These are phyloP conservation scores for Xyrauchen texanus DNA, from an alignment of 2,113 vertebrate genomes.

Conservation along the genomic window DNA sequence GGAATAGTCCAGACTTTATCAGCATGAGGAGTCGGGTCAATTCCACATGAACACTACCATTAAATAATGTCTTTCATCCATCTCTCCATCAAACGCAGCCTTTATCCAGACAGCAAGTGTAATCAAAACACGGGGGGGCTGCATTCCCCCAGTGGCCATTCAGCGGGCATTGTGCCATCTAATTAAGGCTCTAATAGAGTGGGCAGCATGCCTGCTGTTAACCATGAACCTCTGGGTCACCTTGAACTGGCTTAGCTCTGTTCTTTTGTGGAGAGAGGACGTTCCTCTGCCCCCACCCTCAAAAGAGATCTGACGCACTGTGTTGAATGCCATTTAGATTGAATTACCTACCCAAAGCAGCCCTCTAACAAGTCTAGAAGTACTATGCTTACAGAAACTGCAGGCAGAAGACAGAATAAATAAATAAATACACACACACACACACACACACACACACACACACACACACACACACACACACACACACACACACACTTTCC, in stretches of 20 bases:
- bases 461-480: too few species aligned
- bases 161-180: slow-evolving; percentile 51
- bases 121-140: slow-evolving; percentile 49
- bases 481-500: too few species aligned
- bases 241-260: slow-evolving; percentile 16
- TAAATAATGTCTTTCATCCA: slow-evolving; percentile 45
- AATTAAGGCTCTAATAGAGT: slow-evolving; percentile 58
- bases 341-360: too few species aligned
- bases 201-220: slow-evolving; percentile 54
- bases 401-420: neutral
- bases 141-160: slow-evolving; percentile 31
- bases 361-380: neutral
- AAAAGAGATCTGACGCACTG: neutral
- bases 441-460: neutral
- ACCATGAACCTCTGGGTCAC: slow-evolving; percentile 28
- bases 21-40: slow-evolving; percentile 41
- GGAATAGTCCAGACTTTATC: slow-evolving; percentile 34
- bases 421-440: too few species aligned
- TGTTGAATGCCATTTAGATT: too few species aligned
- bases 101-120: slow-evolving; percentile 39
- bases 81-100: slow-evolving; percentile 34
- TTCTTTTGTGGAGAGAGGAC: slow-evolving; percentile 27
- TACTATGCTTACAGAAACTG: neutral
- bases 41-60: slow-evolving; percentile 37
- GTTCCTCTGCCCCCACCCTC: neutral